Base-by-base conservation (phyloP, 2,888 invertebrate species). In the Yponomeuta sedellus region DNA sequence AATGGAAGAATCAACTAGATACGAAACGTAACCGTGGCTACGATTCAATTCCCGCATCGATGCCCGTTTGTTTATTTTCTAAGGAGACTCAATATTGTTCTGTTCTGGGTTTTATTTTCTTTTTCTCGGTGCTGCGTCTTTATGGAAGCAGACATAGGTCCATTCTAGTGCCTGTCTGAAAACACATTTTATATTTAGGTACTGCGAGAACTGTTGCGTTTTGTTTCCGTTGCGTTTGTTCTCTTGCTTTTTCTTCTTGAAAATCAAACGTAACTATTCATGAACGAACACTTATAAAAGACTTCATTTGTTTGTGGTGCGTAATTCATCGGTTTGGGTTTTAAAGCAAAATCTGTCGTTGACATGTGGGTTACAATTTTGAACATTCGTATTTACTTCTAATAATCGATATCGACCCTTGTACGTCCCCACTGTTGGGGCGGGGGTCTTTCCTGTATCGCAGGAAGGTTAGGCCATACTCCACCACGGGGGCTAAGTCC, bases 61-160 rank as follows among this genome's bases (percentile, higher is more conserved):
- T 52, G 44, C 44, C 44, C 12, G 44, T 52, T 52, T 52, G 44
- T 52, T 52, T 52, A 52, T 52, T 52, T 52, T 52, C 44, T 52
- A 52, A 52, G 44, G 44, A 52, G 44, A 52, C 44, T 52, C 44
- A 52, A 52, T 52, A 52, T 52, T 52, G 44, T 52, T 52, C 44
- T 16, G 44, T 16, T 52, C 44, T 1, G 16, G 44, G 44, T 52
- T 52, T 52, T 52, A 52, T 52, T 52, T 52, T 52, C 44, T 52
- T 52, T 52, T 16, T 52, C 44, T 52, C 44, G 44, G 44, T 12
- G 44, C 44, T 52, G 16, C 44, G 44, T 52, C 44, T 52, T 52
- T 12, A 52, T 12, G 44, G 44, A 52, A 52, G 44, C 44, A 52
- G 44, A 52, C 44, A 16, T 8, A 16, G 34, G 44, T 52, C 44